phyloP scores from a whole-genome alignment of 2,888 invertebrate species.

The Suillia variegata region DNA sequence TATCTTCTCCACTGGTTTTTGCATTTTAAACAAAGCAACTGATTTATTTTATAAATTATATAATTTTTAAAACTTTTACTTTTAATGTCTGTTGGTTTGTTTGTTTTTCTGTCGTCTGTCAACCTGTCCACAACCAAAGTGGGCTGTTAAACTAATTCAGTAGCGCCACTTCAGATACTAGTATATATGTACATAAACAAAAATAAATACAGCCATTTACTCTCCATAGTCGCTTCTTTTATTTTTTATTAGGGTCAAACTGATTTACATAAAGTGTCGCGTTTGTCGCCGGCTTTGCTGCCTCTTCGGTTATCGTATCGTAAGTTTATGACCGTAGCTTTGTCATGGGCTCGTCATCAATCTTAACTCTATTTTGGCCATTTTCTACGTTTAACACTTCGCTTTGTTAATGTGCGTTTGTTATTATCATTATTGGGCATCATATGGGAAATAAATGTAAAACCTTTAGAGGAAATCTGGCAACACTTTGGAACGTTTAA shows the following conservation, averaged over 20 bases:
- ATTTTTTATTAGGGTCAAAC: not conserved
- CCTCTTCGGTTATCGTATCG: not conserved
- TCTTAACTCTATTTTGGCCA: not conserved
- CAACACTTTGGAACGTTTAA: no score
- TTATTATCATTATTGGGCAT: no score
- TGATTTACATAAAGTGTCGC: not conserved
- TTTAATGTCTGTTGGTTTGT: not conserved
- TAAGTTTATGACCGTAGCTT: not conserved
- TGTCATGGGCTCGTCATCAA: not conserved
- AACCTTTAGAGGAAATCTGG: no score
- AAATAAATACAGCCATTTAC: not conserved
- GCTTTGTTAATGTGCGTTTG: not conserved
- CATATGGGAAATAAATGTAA: no score
- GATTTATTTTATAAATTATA: not conserved
- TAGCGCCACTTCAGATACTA: not conserved
- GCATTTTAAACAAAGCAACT: conserved; percentile 1
- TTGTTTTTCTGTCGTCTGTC: no score
- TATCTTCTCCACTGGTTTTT: no score
- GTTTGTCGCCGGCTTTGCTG: not conserved
- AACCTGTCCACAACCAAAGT: not conserved
- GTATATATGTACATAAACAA: not conserved
- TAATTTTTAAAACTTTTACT: conserved; percentile 7
- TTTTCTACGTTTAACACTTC: not conserved
- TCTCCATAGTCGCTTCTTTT: not conserved
- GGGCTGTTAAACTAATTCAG: conserved; percentile 10